These are phyloP conservation scores for Peromyscus melanophrys DNA, from an alignment of 2,797 vertebrate species.

Conservation along the genomic window DNA sequence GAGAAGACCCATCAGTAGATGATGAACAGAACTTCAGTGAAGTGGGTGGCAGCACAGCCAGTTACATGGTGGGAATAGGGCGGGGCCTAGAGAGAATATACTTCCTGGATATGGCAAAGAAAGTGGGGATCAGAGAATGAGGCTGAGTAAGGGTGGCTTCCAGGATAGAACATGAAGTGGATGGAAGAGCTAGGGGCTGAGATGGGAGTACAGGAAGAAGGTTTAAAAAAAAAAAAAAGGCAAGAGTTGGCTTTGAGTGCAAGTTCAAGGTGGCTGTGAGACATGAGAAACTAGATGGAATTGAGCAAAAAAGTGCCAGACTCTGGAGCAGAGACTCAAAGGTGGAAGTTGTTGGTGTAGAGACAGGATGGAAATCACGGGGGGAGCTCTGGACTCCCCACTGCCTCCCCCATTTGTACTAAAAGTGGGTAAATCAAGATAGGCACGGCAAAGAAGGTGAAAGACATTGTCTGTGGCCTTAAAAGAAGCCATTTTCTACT, in stretches of 20 bases:
- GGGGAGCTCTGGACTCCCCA: not conserved
- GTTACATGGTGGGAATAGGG: rapidly evolving
- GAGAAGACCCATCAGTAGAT: not conserved
- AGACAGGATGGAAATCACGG: not conserved
- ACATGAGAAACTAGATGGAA: rapidly evolving
- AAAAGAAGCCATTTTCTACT: not conserved
- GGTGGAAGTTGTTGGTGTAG: too few relatives aligned
- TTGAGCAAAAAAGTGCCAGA: not conserved
- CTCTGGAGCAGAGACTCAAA: not conserved
- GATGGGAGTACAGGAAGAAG: too few relatives aligned
- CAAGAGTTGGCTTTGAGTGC: not conserved
- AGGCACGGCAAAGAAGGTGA: not conserved
- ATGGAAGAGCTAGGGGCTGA: not conserved
- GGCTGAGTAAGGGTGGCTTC: not conserved
- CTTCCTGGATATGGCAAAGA: not conserved
- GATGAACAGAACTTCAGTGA: too few relatives aligned
- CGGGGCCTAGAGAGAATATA: too few relatives aligned
- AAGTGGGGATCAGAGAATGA: not conserved
- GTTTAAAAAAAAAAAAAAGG: not conserved
- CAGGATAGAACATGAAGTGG: not conserved
- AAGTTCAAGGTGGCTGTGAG: not conserved
- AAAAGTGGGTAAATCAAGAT: rapidly evolving
- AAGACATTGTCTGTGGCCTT: not conserved
- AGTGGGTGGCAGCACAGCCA: rapidly evolving
- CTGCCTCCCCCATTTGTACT: not conserved